phyloP scores from a whole-genome alignment of 2,888 invertebrate species.

The Pheosia gnoma region DNA sequence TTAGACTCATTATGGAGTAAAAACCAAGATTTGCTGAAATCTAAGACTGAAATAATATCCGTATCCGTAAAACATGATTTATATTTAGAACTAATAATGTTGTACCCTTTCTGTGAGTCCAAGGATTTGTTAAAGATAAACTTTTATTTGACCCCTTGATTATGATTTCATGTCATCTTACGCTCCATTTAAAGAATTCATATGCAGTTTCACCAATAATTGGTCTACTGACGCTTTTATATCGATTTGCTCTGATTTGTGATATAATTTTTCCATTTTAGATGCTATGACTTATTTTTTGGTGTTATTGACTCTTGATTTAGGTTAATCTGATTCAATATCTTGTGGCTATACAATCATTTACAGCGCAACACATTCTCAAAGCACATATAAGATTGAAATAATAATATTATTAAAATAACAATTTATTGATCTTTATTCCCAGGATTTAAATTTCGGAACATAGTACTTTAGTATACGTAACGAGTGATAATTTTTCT shows the following conservation, averaged over 20 bases:
- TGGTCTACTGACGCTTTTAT: slow-evolving; percentile 45
- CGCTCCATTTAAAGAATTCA: slow-evolving; percentile 49
- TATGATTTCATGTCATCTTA: slow-evolving; percentile 27
- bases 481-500: slow-evolving; percentile 46
- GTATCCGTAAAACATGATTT: slow-evolving; percentile 29
- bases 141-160: neutral
- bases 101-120: slow-evolving; percentile 26
- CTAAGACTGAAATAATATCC: slow-evolving; percentile 34
- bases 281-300: slow-evolving; percentile 6
- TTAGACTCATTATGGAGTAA: slow-evolving; percentile 25
- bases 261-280: slow-evolving; percentile 6
- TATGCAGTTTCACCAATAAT: slow-evolving; percentile 36
- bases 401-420: neutral
- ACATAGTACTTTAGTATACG: slow-evolving; percentile 44
- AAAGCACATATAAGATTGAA: no score
- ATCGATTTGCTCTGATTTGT: slow-evolving; percentile 23
- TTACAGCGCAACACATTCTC: no score
- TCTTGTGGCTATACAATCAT: neutral
- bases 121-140: neutral
- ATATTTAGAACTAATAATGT: slow-evolving; percentile 21
- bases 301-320: slow-evolving; percentile 5
- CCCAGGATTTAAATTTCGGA: slow-evolving; percentile 48
- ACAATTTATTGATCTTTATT: slow-evolving; percentile 17
- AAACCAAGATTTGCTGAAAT: slow-evolving; percentile 30
- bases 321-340: slow-evolving; percentile 1